These are phyloP conservation scores for Scaptomyza parva DNA, from an alignment of 2,888 invertebrate genomes.

Conservation along the genomic window DNA sequence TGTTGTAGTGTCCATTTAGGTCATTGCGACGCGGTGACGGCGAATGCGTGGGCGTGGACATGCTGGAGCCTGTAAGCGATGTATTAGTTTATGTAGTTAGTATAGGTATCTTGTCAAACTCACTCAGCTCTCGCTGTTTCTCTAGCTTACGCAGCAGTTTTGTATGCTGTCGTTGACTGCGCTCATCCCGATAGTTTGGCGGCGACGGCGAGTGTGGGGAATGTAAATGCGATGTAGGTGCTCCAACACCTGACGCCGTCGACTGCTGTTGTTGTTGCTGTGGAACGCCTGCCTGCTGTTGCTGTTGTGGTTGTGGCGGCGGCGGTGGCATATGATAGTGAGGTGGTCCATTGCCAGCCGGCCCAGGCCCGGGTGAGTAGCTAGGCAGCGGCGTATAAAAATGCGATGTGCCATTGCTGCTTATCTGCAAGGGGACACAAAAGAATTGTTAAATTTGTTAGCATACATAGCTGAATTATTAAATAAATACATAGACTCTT, in stretches of 20 bases:
- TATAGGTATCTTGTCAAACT: conserved; percentile 54
- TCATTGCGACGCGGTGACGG: conserved; percentile 90
- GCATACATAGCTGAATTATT: too few relatives aligned
- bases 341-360: conserved; percentile 83
- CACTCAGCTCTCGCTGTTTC: conserved; percentile 87
- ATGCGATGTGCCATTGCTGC: conserved; percentile 90
- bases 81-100: background rate
- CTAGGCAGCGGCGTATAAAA: conserved; percentile 88
- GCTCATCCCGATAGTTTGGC: conserved; percentile 91
- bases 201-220: conserved; percentile 89
- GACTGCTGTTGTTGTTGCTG: conserved; percentile 70
- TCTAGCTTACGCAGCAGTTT: conserved; percentile 92
- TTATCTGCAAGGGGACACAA: conserved; percentile 85
- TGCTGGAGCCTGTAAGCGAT: conserved; percentile 73
- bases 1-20: conserved; percentile 85
- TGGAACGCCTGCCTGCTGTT: conserved; percentile 58
- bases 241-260: conserved; percentile 35
- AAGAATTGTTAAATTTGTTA: background rate
- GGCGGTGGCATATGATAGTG: conserved; percentile 81
- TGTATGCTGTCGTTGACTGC: conserved; percentile 91
- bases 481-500: conserved; percentile 13
- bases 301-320: conserved; percentile 77
- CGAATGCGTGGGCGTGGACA: conserved; percentile 87
- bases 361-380: conserved; percentile 86
- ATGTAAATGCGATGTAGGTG: conserved; percentile 85